These are phyloP conservation scores for Linurgus olivaceus DNA, from an alignment of 2,797 vertebrate species.

Conservation along the genomic window DNA sequence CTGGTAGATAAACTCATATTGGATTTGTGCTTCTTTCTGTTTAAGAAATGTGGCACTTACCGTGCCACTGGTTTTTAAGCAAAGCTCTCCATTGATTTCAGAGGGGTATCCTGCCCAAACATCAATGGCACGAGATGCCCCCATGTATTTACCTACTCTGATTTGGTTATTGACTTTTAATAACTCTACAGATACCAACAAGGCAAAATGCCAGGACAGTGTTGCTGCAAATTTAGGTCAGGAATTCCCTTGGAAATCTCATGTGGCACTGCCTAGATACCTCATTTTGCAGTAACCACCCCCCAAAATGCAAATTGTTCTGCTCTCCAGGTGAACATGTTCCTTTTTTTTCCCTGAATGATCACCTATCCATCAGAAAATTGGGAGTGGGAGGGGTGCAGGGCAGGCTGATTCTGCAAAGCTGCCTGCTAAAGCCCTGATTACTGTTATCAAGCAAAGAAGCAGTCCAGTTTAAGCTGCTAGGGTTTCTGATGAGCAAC, in stretches of 20 bases:
- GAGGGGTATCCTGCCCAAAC: neutral
- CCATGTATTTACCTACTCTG: neutral
- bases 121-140: neutral
- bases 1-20: neutral
- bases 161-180: slow-evolving; percentile 24
- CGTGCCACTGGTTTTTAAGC: neutral
- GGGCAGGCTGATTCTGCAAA: slow-evolving; percentile 18
- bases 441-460: slow-evolving; percentile 57
- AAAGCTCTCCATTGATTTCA: slow-evolving; percentile 23
- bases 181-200: neutral
- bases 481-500: slow-evolving; percentile 48
- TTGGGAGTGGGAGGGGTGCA: neutral
- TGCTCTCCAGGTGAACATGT: neutral
- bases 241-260: neutral
- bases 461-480: slow-evolving; percentile 61
- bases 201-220: neutral
- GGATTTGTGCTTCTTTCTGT: neutral
- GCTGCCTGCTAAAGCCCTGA: slow-evolving; percentile 57
- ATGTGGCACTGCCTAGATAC: neutral
- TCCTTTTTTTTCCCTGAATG: neutral
- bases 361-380: slow-evolving; percentile 12
- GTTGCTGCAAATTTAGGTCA: neutral
- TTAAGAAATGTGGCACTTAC: neutral
- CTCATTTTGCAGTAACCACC: neutral
- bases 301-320: neutral